Percentiles rank a stretch among this genome's conserved stretches.
Conservation (phyloP, 2,113 vertebrate genomes). For the Cacatua alba region DNA sequence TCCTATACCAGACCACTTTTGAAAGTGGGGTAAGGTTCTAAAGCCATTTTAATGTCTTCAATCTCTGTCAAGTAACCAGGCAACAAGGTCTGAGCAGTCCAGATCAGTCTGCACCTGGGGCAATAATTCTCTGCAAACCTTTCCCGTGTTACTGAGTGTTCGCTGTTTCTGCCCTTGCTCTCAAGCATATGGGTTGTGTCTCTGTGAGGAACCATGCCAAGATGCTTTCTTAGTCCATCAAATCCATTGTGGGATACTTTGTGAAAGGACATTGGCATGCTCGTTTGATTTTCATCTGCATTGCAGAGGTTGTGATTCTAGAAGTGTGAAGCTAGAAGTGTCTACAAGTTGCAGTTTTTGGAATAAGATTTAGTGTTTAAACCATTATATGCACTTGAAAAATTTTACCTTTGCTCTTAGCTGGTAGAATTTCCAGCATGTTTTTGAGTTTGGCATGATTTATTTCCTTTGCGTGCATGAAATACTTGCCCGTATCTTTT, state of each 20-base stretch:
- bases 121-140: neutral
- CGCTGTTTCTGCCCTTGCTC: neutral
- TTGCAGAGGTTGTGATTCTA: neutral
- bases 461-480: neutral
- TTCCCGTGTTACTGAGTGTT: neutral
- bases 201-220: neutral
- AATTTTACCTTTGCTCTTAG: neutral
- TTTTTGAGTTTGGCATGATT: neutral
- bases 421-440: neutral
- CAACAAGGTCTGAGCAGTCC: neutral
- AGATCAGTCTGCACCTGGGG: neutral
- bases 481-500: neutral
- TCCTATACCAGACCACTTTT: neutral
- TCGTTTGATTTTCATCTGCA: neutral
- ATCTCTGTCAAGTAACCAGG: neutral
- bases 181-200: neutral
- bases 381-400: neutral
- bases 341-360: neutral
- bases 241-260: neutral
- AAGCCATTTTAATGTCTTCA: neutral
- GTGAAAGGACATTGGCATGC: neutral
- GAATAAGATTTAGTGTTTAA: neutral
- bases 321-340: neutral
- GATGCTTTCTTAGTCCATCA: neutral
- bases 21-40: neutral